Evolutionary conservation across 1,140 invertebrate genomes (phyloP), one percentile per base, ranked within the genome.

Genomic region (Prorops nasuta): DNA sequence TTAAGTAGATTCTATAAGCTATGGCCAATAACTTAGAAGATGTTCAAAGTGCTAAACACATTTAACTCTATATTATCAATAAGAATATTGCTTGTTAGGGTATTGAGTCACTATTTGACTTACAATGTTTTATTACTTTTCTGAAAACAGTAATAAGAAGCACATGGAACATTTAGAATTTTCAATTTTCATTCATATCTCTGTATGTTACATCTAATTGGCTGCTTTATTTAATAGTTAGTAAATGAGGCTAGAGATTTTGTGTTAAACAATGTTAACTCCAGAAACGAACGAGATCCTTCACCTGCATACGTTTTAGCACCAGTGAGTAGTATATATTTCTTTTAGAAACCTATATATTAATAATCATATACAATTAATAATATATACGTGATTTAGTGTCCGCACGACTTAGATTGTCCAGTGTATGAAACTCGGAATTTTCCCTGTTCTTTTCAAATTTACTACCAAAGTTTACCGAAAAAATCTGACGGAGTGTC

Each of bases 391-490:
- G 47, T 20, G 39, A 75, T 79, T 64, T 58, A 93, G 81, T 96
- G 92, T 76, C 86, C 92, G 0, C 90, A 94, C 67, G 86, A 94
- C 51, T 65, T 73, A 9, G 47, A 67, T 0, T 96, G 93, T 74
- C 92, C 92, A 1, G 77, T 84, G 49, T 83, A 82, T 45, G 34
- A 73, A 0, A 38, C 31, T 34, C 74, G 84, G 53, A 74, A 81
- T 6, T 86, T 80, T 9, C 86, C 89, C 0, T 96, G 93, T 69
- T 92, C 89, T 71, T 94, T 92, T 72, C 60, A 82, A 51, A 80
- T 86, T 17, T 59, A 75, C 9, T 93, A 86, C 71, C 67, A 77
- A 32, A 76, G 81, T 1, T 62, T 90, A 46, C 75, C 77, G 24
- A 19, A n/a, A n/a, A n/a, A n/a, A n/a, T n/a, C 76, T 86, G 50